These are phyloP conservation scores for Scomber scombrus DNA, from an alignment of 2,113 vertebrate genomes.

Conservation along the genomic window DNA sequence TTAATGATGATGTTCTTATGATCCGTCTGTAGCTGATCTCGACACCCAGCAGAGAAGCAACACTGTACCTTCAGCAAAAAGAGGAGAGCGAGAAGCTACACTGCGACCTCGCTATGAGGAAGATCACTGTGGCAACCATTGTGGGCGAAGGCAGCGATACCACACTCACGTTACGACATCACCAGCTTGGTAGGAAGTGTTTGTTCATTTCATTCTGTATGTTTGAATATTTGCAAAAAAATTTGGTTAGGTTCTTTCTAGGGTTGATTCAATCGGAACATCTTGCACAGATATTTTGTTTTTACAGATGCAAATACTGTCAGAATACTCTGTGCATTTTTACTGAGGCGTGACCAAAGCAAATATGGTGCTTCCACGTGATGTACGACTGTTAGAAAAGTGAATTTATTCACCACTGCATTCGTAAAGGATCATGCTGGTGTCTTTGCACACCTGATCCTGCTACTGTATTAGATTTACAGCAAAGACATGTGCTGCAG, in stretches of 20 bases:
- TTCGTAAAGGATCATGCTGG: too few relatives aligned
- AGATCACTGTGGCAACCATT: conserved; percentile 78
- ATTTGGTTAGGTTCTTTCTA: conserved; percentile 24
- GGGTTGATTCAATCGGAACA: background rate
- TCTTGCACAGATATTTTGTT: background rate
- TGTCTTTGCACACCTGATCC: too few relatives aligned
- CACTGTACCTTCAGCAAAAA: conserved; percentile 81
- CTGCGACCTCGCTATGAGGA: conserved; percentile 82
- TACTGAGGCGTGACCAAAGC: conserved; percentile 1
- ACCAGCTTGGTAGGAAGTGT: conserved; percentile 74
- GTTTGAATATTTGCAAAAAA: conserved; percentile 17
- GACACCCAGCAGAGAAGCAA: conserved; percentile 76
- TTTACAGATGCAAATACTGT: background rate
- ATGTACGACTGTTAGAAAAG: too few relatives aligned
- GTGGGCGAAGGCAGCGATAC: conserved; percentile 73
- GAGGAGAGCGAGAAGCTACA: conserved; percentile 74
- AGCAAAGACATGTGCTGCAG: too few relatives aligned
- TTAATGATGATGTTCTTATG: background rate
- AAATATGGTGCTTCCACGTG: conserved; percentile 15
- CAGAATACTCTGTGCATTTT: background rate
- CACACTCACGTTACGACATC: conserved; percentile 78
- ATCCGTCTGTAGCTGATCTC: conserved; percentile 79
- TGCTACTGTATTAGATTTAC: too few relatives aligned
- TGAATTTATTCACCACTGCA: too few relatives aligned
- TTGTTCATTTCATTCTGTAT: background rate